These are phyloP conservation scores for Phrynocephalus versicolor DNA, from an alignment of 2,113 vertebrate genomes.

Conservation along the genomic window DNA sequence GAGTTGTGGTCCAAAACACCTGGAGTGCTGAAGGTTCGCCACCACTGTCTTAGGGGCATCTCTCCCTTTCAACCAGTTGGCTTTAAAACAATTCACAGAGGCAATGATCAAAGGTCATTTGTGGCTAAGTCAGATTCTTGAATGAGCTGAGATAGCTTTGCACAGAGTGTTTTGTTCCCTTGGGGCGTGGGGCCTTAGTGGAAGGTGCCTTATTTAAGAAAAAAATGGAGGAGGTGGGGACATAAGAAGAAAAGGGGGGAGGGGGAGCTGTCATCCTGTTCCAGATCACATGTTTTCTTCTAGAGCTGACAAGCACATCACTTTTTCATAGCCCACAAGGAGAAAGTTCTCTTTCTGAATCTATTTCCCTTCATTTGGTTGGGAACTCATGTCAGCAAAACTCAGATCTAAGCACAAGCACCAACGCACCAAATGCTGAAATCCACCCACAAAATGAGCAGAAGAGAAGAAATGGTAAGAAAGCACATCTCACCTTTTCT, in stretches of 20 bases:
- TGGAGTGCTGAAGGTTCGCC: no score
- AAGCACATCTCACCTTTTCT: not conserved
- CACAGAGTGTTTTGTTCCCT: slow-evolving; percentile 35
- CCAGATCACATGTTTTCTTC: not conserved
- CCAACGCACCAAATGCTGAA: not conserved
- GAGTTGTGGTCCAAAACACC: no score
- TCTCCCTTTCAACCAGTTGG: not conserved
- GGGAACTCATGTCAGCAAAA: not conserved
- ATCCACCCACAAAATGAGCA: not conserved
- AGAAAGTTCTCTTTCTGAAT: not conserved
- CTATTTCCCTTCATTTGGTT: not conserved
- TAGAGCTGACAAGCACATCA: no score
- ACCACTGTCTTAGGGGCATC: slow-evolving; percentile 23
- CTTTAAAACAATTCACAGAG: slow-evolving; percentile 29
- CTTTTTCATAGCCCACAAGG: not conserved
- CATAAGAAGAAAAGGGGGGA: not conserved
- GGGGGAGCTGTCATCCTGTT: slow-evolving; percentile 35
- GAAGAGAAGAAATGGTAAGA: not conserved
- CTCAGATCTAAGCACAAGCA: not conserved
- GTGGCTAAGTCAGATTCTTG: slow-evolving; percentile 49
- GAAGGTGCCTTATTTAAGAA: slow-evolving; percentile 46
- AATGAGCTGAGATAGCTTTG: slow-evolving; percentile 29
- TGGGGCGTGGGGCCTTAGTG: slow-evolving; percentile 36
- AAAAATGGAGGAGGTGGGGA: not conserved
- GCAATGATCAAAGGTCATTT: slow-evolving; percentile 53